Percentiles rank a stretch among this genome's conserved stretches.
Conservation (phyloP, 2,113 vertebrate genomes). For the Lepisosteus oculatus region DNA sequence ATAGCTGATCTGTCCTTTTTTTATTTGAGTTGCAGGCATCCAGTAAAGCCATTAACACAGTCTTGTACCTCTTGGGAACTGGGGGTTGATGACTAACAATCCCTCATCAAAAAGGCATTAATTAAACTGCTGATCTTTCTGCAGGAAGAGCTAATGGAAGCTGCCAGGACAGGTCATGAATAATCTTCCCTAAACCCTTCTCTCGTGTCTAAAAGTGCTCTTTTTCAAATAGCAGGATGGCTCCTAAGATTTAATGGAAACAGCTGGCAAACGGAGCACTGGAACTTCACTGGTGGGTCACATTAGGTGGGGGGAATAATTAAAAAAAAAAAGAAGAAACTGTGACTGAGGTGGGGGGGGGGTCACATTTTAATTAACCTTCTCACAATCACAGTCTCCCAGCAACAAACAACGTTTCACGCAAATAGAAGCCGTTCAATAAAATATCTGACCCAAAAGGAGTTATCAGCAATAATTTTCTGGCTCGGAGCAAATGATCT, state of each 20-base stretch:
- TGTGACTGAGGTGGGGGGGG: background rate
- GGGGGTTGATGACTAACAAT: background rate
- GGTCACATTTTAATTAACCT: slow-evolving; percentile 3
- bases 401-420: slow-evolving; percentile 6
- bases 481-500: background rate
- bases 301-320: too few species aligned
- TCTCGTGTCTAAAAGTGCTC: background rate
- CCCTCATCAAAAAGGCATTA: slow-evolving; percentile 6
- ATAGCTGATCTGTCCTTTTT: background rate
- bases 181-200: background rate
- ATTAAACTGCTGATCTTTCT: background rate
- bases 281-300: too few species aligned
- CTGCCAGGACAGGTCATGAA: background rate
- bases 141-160: background rate
- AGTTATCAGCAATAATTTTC: background rate
- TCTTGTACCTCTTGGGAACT: background rate
- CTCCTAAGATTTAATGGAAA: too few species aligned
- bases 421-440: slow-evolving; percentile 1
- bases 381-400: background rate
- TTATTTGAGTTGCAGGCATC: slow-evolving; percentile 4
- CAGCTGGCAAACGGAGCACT: too few species aligned
- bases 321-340: background rate
- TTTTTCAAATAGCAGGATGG: too few species aligned
- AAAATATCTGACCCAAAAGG: background rate
- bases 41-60: slow-evolving; percentile 7